Evolutionary conservation across 2,888 invertebrate genomes (phyloP).

Genomic region (Cephonodes hylas): DNA sequence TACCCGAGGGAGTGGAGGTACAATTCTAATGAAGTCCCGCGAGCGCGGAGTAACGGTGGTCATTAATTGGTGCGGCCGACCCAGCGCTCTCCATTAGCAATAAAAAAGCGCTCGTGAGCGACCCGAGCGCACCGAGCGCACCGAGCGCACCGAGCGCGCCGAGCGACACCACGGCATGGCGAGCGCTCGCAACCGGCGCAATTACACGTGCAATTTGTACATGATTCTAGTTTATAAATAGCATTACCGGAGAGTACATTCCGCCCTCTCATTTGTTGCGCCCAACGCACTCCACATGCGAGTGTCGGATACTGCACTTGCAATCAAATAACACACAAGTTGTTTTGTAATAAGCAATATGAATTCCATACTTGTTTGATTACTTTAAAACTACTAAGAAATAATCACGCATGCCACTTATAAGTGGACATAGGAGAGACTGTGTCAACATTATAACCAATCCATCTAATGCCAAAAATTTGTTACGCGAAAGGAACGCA

Average conservation of each 20-base stretch:
- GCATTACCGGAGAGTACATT: background rate
- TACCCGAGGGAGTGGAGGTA: background rate
- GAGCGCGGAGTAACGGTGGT: background rate
- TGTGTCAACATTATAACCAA: too few relatives aligned
- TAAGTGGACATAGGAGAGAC: too few relatives aligned
- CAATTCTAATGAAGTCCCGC: background rate
- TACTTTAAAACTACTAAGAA: too few relatives aligned
- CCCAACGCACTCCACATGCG: background rate
- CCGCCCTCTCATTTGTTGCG: background rate
- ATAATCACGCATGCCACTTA: too few relatives aligned
- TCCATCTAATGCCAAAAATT: too few relatives aligned
- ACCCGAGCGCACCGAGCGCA: background rate
- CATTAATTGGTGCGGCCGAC: slow-evolving; percentile 7
- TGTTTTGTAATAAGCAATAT: too few relatives aligned
- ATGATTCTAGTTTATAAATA: slow-evolving; percentile 2
- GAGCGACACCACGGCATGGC: background rate
- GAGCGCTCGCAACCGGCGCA: background rate
- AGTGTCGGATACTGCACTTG: too few relatives aligned
- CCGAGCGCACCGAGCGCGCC: background rate
- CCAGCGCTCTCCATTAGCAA: slow-evolving; percentile 19
- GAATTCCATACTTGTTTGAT: too few relatives aligned
- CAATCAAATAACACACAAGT: too few relatives aligned
- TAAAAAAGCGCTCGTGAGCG: slow-evolving; percentile 18
- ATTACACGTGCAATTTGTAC: slow-evolving; percentile 6
- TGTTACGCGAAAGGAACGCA: too few relatives aligned